Evolutionary conservation across 1,140 invertebrate species (phyloP), one percentile per base, ranked within the genome.

Genomic region (Orchesella cincta): DNA sequence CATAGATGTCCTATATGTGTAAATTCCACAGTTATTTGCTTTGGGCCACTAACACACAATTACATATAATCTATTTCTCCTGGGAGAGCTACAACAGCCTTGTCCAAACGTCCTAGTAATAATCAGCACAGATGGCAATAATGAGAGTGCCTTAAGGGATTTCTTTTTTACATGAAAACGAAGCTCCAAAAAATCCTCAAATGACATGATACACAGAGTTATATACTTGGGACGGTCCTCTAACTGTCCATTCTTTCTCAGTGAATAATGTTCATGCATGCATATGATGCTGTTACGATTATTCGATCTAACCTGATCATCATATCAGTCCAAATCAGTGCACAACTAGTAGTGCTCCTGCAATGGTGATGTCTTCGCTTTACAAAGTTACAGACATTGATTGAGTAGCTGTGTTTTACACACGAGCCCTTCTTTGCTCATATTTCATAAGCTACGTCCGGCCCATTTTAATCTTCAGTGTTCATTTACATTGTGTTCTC

Each of bases 61-160:
- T n/a, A n/a, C n/a, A n/a, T n/a, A n/a, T n/a, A n/a, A n/a, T n/a
- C 39, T 46, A 8, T 46, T 46, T 46, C 39, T 46, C 39, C 20
- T 12, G 39, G 20, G 39, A 46, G 39, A 46, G 39, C 39, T 46
- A 12, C 39, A 46, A n/a, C n/a, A n/a, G n/a, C n/a, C n/a, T n/a
- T n/a, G n/a, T n/a, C 39, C 39, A 46, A 12, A 14, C 12, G 54
- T 57, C 54, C n/a, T n/a, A n/a, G n/a, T n/a, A n/a, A n/a, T n/a
- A 8, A 46, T 8, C 62, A 67, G 39, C 35, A 67, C 78, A 79
- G 78, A 79, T 79, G 78, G 78, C 73, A 77, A 77, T 79, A 74
- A 74, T 74, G 74, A 79, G 64, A 57, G 72, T 77, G 75, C 75
- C 78, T 57, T 67, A 67, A 76, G 78, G 78, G 78, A 79, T 74